phyloP scores from a whole-genome alignment of 1,140 invertebrate genomes.

The Saccostrea echinata region DNA sequence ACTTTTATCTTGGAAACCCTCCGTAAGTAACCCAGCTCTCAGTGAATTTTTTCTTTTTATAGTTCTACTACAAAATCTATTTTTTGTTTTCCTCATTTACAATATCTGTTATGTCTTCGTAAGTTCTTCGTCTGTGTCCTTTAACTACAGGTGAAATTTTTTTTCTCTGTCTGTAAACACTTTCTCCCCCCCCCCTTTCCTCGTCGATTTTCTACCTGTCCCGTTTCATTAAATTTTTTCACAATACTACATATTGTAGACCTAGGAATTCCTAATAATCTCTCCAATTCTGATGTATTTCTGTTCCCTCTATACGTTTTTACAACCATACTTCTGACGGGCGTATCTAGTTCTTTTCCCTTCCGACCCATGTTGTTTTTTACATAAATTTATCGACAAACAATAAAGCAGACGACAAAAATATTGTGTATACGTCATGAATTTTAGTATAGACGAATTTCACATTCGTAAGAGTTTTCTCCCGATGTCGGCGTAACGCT shows the following conservation, averaged over 20 bases:
- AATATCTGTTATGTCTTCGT: neutral
- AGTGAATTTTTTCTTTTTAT: neutral
- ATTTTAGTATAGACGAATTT: no score
- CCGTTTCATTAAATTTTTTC: neutral
- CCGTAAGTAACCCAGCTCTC: neutral
- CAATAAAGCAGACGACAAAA: neutral
- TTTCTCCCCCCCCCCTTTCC: neutral
- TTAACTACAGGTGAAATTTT: neutral
- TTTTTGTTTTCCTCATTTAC: neutral
- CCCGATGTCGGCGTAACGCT: no score
- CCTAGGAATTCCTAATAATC: neutral
- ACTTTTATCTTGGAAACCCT: neutral
- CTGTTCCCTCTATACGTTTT: neutral
- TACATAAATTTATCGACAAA: neutral
- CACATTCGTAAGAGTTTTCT: no score
- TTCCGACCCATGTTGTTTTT: slow-evolving; percentile 1
- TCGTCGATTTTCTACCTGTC: neutral
- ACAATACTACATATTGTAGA: neutral
- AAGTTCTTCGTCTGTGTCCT: neutral
- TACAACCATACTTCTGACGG: neutral
- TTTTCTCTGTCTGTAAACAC: neutral
- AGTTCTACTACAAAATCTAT: neutral
- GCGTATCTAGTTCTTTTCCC: neutral
- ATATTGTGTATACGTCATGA: neutral
- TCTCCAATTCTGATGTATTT: neutral